Percentiles rank a stretch among this genome's conserved stretches.
These are phyloP conservation scores for Anhinga anhinga DNA, from an alignment of 2,113 vertebrate genomes.

Conservation along the genomic window DNA sequence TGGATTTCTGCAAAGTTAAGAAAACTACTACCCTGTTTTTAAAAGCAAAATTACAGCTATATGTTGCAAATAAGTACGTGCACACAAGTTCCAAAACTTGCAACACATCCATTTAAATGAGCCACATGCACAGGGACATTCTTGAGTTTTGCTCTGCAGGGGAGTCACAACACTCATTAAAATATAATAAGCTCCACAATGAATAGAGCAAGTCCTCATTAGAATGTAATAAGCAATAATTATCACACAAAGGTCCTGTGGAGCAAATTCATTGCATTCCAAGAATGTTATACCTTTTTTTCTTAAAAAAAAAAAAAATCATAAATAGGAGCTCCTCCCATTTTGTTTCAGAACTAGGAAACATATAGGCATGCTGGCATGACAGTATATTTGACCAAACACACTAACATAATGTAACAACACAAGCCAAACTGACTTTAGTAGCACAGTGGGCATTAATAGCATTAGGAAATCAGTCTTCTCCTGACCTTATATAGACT, in stretches of 20 bases:
- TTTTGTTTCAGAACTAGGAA: not conserved
- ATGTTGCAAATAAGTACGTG: not conserved
- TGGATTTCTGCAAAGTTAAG: not conserved
- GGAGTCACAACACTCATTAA: conserved; percentile 44
- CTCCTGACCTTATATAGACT: not conserved
- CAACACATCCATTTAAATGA: not conserved
- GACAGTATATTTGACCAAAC: not conserved
- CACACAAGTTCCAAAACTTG: not conserved
- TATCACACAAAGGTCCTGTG: not conserved
- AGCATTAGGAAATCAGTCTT: not conserved
- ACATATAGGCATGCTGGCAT: not conserved
- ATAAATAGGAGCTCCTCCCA: not conserved
- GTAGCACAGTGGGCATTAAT: not conserved
- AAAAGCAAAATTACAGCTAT: not conserved
- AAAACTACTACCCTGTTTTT: not conserved
- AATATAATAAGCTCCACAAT: conserved; percentile 38
- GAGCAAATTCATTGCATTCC: not conserved
- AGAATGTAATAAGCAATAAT: conserved; percentile 47
- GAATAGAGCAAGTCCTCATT: conserved; percentile 39
- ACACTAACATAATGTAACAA: not conserved
- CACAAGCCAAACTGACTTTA: not conserved
- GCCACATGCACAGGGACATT: not conserved
- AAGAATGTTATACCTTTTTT: not conserved
- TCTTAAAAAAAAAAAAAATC: not conserved
- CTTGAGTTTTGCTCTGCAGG: not conserved